These are phyloP conservation scores for Acanthurus leucopareius DNA, from an alignment of 2,797 vertebrate genomes.

Conservation along the genomic window DNA sequence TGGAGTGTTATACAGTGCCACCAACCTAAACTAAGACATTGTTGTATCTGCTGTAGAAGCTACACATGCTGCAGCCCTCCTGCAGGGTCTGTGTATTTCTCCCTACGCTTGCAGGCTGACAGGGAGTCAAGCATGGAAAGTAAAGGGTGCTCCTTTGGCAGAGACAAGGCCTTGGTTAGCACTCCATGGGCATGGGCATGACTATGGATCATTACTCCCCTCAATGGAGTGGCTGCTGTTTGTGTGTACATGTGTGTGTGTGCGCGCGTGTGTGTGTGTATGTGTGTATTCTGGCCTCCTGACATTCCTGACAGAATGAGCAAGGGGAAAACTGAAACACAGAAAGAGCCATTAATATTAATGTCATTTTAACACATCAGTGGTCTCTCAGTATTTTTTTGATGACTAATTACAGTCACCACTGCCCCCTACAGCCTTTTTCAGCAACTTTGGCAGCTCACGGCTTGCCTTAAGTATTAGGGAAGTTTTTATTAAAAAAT, in stretches of 20 bases:
- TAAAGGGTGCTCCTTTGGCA: conserved; percentile 73
- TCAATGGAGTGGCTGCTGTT: conserved; percentile 60
- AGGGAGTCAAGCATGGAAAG: conserved; percentile 66
- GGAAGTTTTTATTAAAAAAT: conserved; percentile 1
- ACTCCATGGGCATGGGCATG: conserved; percentile 70
- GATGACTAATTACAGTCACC: conserved; percentile 64
- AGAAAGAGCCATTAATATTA: conserved; percentile 85
- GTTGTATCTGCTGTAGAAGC: conserved; percentile 41
- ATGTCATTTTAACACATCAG: conserved; percentile 75
- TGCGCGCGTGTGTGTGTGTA: background rate
- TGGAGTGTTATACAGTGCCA: conserved; percentile 16
- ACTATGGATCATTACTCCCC: conserved; percentile 83
- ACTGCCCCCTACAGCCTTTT: conserved; percentile 79
- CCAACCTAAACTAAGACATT: conserved; percentile 18
- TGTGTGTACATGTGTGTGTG: conserved; percentile 20
- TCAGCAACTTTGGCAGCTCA: conserved; percentile 24
- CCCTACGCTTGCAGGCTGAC: conserved; percentile 59
- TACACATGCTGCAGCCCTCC: conserved; percentile 45
- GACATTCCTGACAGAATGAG: conserved; percentile 60
- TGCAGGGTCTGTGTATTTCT: conserved; percentile 54
- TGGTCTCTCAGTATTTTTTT: conserved; percentile 60
- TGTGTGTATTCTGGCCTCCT: conserved; percentile 8
- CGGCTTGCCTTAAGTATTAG: conserved; percentile 27
- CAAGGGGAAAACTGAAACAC: conserved; percentile 52
- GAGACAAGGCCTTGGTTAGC: conserved; percentile 69